Evolutionary conservation across 1,140 invertebrate species (phyloP).

Genomic region (Berghia stephanieae): DNA sequence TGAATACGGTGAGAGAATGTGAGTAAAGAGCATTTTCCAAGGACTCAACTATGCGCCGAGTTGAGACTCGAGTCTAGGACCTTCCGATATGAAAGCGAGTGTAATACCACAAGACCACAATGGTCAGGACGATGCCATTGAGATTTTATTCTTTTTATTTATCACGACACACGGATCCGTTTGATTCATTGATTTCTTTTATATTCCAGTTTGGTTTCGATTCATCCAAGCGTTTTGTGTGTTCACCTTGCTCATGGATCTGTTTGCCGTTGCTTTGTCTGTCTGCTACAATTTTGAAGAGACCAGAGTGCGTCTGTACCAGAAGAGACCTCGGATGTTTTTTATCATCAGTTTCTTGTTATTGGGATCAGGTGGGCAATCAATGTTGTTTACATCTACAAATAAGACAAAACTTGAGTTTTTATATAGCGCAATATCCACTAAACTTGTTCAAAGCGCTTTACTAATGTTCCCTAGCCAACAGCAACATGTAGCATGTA

Average conservation of each 20-base stretch:
- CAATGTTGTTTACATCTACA: neutral
- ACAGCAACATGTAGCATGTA: too few species aligned
- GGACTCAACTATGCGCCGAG: too few species aligned
- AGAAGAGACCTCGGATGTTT: constrained; percentile 43
- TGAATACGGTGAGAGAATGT: too few species aligned
- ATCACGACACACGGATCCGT: too few species aligned
- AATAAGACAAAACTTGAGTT: neutral
- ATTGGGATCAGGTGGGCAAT: constrained; percentile 45
- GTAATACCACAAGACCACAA: neutral
- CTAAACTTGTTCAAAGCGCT: too few species aligned
- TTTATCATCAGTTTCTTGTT: constrained; percentile 43
- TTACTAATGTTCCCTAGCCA: too few species aligned
- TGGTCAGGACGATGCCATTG: neutral
- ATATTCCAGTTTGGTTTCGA: constrained; percentile 88
- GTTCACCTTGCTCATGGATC: constrained; percentile 51
- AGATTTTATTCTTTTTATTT: neutral
- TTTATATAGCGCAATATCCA: neutral
- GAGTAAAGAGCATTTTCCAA: too few species aligned
- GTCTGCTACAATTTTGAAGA: constrained; percentile 39
- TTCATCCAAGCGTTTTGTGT: constrained; percentile 89
- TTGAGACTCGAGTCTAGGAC: too few species aligned
- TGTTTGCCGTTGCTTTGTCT: constrained; percentile 38
- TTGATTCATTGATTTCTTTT: constrained; percentile 46
- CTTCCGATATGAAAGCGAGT: neutral
- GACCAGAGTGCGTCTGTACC: constrained; percentile 37